A percentile compares a stretch with the other conserved stretches of the same genome.
Conservation (phyloP, 2,113 vertebrate species). For the Clarias macrocephalus region DNA sequence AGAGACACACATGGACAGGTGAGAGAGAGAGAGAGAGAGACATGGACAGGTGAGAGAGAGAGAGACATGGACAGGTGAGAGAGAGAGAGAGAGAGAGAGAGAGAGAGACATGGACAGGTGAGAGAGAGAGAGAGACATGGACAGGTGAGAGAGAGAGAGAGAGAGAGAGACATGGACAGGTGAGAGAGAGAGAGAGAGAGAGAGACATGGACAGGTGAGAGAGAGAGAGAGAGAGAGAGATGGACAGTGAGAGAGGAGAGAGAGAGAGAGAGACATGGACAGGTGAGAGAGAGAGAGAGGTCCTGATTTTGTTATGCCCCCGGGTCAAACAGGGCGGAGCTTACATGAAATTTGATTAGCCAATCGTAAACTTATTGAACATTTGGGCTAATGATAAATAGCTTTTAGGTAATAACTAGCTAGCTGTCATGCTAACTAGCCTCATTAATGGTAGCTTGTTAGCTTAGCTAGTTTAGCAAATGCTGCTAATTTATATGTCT, state of each 20-base stretch:
- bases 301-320: neutral
- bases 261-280: constrained; percentile 10
- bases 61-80: constrained; percentile 22
- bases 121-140: constrained; percentile 16
- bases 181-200: neutral
- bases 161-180: neutral
- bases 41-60: constrained; percentile 25
- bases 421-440: neutral
- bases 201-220: constrained; percentile 2
- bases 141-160: neutral
- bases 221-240: constrained; percentile 28
- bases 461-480: neutral
- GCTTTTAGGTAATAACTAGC: neutral
- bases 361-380: neutral
- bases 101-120: constrained; percentile 27
- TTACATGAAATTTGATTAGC: neutral
- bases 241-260: constrained; percentile 4
- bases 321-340: neutral
- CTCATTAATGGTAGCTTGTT: neutral
- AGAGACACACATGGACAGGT: constrained; percentile 27
- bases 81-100: constrained; percentile 14
- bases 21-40: constrained; percentile 18
- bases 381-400: neutral
- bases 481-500: neutral
- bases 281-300: constrained; percentile 26